Evolutionary conservation across 2,797 vertebrate genomes (phyloP).

Genomic region (Mus minutoides): DNA sequence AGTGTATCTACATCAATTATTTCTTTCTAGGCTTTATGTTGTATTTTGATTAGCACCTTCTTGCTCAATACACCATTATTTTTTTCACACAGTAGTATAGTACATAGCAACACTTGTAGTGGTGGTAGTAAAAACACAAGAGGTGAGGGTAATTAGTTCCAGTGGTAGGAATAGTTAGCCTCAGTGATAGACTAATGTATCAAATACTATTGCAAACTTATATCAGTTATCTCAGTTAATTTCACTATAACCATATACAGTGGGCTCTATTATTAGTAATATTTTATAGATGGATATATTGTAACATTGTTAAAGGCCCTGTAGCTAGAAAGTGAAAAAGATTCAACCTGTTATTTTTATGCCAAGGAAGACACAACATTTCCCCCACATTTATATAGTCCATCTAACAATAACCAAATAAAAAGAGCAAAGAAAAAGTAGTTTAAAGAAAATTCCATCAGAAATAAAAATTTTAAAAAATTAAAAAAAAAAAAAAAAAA

Average conservation of each 20-base stretch:
- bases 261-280: neutral
- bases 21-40: neutral
- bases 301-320: neutral
- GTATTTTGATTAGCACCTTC: neutral
- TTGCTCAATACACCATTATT: neutral
- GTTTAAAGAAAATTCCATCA: neutral
- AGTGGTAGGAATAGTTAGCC: neutral
- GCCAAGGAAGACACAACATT: neutral
- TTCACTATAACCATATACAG: neutral
- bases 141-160: neutral
- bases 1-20: neutral
- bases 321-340: slow-evolving; percentile 13
- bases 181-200: neutral
- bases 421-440: neutral
- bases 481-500: neutral
- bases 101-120: neutral
- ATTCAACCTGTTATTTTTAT: neutral
- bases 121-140: neutral
- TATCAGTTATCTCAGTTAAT: neutral
- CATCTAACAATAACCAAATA: neutral
- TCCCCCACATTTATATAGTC: neutral
- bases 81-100: neutral
- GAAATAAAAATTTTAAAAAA: neutral
- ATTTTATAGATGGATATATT: slow-evolving; percentile 25
- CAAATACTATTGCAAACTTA: neutral